Conservation (phyloP, 2,113 vertebrate genomes). For the Girardinichthys multiradiatus region DNA sequence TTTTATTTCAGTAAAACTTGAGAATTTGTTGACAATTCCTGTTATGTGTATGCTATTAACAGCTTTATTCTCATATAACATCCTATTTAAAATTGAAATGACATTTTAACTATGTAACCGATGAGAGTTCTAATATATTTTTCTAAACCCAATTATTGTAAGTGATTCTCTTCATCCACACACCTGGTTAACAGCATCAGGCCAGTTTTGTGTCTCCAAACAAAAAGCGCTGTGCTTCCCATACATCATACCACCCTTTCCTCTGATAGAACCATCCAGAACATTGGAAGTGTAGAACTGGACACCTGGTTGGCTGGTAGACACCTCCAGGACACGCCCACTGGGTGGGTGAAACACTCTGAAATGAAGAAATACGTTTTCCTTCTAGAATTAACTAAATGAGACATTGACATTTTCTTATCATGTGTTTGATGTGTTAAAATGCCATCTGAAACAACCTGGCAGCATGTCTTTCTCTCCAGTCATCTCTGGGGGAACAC, state of each 20-base stretch:
- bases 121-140: no score
- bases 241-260: conserved; percentile 84
- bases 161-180: background rate
- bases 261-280: conserved; percentile 87
- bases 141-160: no score
- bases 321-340: conserved; percentile 86
- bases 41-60: no score
- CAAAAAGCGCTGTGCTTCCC: conserved; percentile 90
- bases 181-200: conserved; percentile 92
- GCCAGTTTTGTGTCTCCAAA: conserved; percentile 96
- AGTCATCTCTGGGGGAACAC: conserved; percentile 49
- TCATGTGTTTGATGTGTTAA: background rate
- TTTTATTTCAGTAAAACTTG: no score
- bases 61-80: no score
- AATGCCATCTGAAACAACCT: conserved; percentile 75
- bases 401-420: background rate
- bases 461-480: conserved; percentile 77
- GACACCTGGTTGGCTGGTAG: conserved; percentile 91
- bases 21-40: no score
- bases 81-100: no score
- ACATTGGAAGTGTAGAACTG: conserved; percentile 97
- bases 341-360: conserved; percentile 86
- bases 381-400: background rate
- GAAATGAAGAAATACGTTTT: background rate
- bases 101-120: no score